Evolutionary conservation across 2,888 invertebrate species (phyloP), one percentile per base, ranked within the genome.

Genomic region (Tuberolachnus salignus): DNA sequence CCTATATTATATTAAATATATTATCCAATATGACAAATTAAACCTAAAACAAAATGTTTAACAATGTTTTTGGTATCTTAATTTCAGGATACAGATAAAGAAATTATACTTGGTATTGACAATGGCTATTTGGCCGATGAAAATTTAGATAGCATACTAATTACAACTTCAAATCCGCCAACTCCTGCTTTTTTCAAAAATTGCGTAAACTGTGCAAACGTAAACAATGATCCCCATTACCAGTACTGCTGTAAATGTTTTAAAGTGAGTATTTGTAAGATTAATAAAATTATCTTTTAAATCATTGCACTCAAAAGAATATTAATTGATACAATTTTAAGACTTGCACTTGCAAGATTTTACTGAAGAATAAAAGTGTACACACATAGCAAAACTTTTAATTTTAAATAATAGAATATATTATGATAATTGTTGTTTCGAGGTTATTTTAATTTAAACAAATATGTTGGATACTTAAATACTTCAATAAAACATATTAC

Each of bases 191-290:
- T 26, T 46, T 78, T 59, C 34, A 21, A 49, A 49, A 78, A 14
- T 0, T 78, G 78, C n/a, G 3, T 42, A 13, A n/a, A 21, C 8
- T 78, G 78, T 19, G 49, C 4, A 21, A 42, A 61, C 59, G n/a
- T 51, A 69, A 78, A 78, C 16, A 2, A 21, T 1, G 69, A 69
- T 42, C 59, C 59, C 11, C 6, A 42, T 42, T 78, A 59, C 21
- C 78, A 78, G 23, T 69, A 21, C 23, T 78, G 78, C 21, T 10
- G 49, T 51, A 34, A 34, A 8, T 78, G 78, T 78, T 78, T 78
- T 21, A 78, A 4, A 14, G 78, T 78, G 51, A 78, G 78, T 78
- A 21, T 42, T 42, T 10, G 9, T 34, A 34, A 57, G 51, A 44
- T 49, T 9, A 49, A 21, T 57, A 26, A 14, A 64, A 16, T 14